phyloP scores from a whole-genome alignment of 2,888 invertebrate species.

The Lasius fuliginosus region DNA sequence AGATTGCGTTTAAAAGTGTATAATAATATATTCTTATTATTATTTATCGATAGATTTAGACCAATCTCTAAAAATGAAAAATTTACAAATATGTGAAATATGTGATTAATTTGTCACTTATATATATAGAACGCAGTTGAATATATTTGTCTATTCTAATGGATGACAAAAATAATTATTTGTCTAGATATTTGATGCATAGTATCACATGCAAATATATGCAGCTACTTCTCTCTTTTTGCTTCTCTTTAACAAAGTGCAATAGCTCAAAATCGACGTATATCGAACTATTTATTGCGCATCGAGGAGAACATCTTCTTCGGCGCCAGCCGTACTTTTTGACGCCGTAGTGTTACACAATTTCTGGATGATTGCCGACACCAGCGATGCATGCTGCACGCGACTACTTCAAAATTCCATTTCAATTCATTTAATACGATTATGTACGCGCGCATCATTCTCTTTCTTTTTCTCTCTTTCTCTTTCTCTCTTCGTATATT shows the following conservation, averaged over 20 bases:
- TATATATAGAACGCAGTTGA: neutral
- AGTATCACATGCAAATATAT: neutral
- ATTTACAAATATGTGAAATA: neutral
- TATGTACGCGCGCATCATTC: slow-evolving; percentile 70
- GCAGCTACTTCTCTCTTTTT: neutral
- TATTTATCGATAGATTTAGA: slow-evolving; percentile 19
- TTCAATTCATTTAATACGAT: slow-evolving; percentile 76
- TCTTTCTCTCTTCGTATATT: slow-evolving; percentile 56
- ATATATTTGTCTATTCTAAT: neutral
- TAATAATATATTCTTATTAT: neutral
- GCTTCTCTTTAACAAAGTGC: neutral
- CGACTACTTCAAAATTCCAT: slow-evolving; percentile 73
- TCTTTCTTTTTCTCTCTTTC: neutral
- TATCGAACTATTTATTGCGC: slow-evolving; percentile 6
- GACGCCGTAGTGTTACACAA: slow-evolving; percentile 57
- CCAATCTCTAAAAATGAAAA: neutral
- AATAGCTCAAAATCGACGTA: slow-evolving; percentile 8
- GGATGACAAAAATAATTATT: neutral
- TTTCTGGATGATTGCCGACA: slow-evolving; percentile 67
- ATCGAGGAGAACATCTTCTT: neutral
- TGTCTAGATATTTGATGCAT: neutral
- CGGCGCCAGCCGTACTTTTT: slow-evolving; percentile 12
- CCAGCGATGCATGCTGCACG: slow-evolving; percentile 67
- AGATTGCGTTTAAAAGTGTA: too few relatives aligned
- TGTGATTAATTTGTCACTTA: slow-evolving; percentile 33